A percentile compares a stretch with the other conserved stretches of the same genome.
phyloP scores from a whole-genome alignment of 2,113 vertebrate species.

The Sceloporus undulatus region DNA sequence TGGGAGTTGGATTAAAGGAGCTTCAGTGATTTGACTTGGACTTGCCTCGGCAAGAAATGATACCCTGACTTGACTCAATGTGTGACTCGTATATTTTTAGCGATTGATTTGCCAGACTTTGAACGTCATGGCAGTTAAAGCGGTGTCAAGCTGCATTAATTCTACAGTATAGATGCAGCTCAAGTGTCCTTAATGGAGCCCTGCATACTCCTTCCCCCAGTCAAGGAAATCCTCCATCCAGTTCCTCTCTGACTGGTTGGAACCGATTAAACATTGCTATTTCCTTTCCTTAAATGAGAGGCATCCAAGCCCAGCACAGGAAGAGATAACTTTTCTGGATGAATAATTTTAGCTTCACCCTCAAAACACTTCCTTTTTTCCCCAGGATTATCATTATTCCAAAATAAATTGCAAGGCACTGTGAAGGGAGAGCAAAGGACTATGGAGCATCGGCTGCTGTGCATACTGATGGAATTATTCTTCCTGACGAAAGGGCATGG shows the following conservation, averaged over 20 bases:
- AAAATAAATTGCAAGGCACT: neutral
- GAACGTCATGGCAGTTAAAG: too few relatives aligned
- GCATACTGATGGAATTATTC: constrained; percentile 1
- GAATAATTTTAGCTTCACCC: neutral
- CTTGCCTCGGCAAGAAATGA: too few relatives aligned
- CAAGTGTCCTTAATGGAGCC: too few relatives aligned
- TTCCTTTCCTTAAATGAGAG: neutral
- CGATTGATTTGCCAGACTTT: too few relatives aligned
- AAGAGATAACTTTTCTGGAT: constrained; percentile 13
- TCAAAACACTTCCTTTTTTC: neutral
- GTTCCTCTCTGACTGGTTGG: constrained; percentile 3
- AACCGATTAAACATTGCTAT: constrained; percentile 7
- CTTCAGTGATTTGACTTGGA: too few relatives aligned
- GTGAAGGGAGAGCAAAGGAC: neutral
- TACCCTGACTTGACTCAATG: too few relatives aligned
- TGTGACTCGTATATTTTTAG: too few relatives aligned
- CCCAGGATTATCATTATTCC: neutral
- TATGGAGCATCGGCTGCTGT: constrained; percentile 15
- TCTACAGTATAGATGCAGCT: too few relatives aligned
- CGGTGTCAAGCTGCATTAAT: too few relatives aligned
- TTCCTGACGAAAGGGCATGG: neutral
- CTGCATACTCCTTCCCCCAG: too few relatives aligned
- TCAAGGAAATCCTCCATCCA: neutral
- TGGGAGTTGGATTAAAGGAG: too few relatives aligned
- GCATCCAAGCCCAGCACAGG: neutral